phyloP scores from a whole-genome alignment of 2,797 vertebrate species.

The Phoeniculus purpureus region DNA sequence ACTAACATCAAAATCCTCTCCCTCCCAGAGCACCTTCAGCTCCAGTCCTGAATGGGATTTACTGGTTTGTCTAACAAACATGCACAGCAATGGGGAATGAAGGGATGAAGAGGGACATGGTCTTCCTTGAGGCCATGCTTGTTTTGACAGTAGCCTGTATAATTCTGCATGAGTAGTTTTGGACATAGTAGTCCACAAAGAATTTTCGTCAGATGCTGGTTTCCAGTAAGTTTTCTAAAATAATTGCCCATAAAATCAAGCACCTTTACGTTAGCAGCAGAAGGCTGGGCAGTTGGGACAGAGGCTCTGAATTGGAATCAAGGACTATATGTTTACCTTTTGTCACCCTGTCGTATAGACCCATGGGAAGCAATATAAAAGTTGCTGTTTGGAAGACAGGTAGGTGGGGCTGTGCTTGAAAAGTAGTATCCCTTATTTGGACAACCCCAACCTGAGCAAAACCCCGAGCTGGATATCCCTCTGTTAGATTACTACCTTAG shows the following conservation, averaged over 20 bases:
- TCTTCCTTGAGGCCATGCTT: not conserved
- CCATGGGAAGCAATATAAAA: not conserved
- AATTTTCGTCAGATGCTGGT: not conserved
- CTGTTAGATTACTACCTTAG: not conserved
- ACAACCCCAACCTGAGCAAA: not conserved
- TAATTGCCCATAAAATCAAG: not conserved
- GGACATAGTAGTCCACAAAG: not conserved
- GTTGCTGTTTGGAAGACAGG: not conserved
- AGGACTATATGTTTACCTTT: not conserved
- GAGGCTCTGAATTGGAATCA: not conserved
- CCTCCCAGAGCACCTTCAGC: not conserved
- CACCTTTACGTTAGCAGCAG: not conserved
- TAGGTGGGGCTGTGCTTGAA: not conserved
- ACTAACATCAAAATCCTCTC: not conserved
- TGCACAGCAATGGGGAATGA: not conserved
- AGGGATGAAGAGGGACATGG: fast-evolving
- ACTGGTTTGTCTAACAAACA: not conserved
- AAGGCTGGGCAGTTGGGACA: not conserved
- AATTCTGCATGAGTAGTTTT: not conserved
- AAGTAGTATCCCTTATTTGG: not conserved
- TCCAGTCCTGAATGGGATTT: not conserved
- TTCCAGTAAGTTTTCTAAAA: not conserved
- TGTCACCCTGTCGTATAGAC: not conserved
- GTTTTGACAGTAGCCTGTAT: not conserved
- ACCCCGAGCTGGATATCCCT: not conserved